Evolutionary conservation across 2,797 vertebrate species (phyloP).

Genomic region (Falco naumanni): DNA sequence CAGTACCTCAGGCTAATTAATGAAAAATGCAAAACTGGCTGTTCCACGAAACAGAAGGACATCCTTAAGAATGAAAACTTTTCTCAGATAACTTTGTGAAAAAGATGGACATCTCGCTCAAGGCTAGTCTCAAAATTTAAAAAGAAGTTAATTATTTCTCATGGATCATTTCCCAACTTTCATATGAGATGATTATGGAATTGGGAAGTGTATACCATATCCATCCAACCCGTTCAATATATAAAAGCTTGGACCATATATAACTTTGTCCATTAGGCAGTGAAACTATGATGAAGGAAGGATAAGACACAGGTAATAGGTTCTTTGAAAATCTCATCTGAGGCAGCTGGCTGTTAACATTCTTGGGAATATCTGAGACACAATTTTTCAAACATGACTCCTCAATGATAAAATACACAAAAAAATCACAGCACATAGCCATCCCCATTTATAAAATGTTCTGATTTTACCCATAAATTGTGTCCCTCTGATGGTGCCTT

Average conservation of each 20-base stretch:
- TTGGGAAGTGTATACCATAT: background rate
- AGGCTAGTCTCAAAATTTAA: background rate
- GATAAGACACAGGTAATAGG: background rate
- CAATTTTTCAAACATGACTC: background rate
- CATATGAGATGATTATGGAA: background rate
- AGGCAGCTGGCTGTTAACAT: background rate
- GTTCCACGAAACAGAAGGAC: background rate
- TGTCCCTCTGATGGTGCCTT: background rate
- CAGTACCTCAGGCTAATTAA: background rate
- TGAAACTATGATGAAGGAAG: background rate
- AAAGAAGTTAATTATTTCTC: background rate
- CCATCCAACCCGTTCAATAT: background rate
- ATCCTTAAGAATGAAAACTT: background rate
- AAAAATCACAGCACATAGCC: background rate
- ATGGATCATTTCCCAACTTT: background rate
- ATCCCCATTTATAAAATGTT: background rate
- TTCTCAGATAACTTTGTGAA: background rate
- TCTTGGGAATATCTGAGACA: background rate
- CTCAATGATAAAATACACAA: background rate
- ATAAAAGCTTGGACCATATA: background rate
- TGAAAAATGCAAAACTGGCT: background rate
- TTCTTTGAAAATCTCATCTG: background rate
- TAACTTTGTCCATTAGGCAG: background rate
- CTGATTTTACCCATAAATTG: background rate
- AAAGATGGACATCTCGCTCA: background rate